These are phyloP conservation scores for Apostichopus japonicus DNA, from an alignment of 35 echinoderm and acorn worm species.

Conservation along the genomic window DNA sequence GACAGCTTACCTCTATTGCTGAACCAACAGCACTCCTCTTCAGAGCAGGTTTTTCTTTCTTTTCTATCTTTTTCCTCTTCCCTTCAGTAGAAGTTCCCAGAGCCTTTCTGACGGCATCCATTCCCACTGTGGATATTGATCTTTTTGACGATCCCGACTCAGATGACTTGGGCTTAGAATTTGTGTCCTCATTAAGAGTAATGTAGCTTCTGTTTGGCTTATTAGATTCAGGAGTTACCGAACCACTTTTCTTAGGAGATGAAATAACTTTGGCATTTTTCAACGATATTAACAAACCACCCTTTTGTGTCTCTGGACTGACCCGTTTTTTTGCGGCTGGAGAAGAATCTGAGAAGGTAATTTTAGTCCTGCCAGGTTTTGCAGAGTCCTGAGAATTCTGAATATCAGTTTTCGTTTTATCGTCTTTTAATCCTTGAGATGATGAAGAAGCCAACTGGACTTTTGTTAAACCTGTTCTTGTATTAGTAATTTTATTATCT, in stretches of 20 bases:
- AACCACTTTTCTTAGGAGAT: no score
- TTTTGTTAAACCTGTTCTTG: slow-evolving; percentile 3
- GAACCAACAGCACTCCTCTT: no score
- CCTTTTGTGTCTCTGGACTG: background rate
- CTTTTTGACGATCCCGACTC: background rate
- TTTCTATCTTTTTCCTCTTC: background rate
- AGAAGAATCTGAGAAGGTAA: background rate
- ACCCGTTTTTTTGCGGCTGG: background rate
- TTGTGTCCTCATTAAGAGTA: background rate
- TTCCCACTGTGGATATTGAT: background rate
- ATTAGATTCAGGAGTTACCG: background rate
- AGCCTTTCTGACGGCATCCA: slow-evolving; percentile 13
- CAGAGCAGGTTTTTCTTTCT: no score
- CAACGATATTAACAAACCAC: background rate
- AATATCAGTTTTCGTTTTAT: background rate
- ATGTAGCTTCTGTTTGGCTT: background rate
- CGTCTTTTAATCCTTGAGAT: background rate
- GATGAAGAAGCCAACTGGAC: slow-evolving; percentile 18
- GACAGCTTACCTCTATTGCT: no score
- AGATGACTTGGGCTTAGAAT: background rate
- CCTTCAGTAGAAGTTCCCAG: background rate
- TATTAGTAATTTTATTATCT: background rate
- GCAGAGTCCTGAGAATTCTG: background rate
- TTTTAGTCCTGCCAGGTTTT: slow-evolving; percentile 17
- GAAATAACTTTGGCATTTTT: background rate